Evolutionary conservation across 2,113 vertebrate species (phyloP), one percentile per base, ranked within the genome.

Genomic region (Ailurus styani): DNA sequence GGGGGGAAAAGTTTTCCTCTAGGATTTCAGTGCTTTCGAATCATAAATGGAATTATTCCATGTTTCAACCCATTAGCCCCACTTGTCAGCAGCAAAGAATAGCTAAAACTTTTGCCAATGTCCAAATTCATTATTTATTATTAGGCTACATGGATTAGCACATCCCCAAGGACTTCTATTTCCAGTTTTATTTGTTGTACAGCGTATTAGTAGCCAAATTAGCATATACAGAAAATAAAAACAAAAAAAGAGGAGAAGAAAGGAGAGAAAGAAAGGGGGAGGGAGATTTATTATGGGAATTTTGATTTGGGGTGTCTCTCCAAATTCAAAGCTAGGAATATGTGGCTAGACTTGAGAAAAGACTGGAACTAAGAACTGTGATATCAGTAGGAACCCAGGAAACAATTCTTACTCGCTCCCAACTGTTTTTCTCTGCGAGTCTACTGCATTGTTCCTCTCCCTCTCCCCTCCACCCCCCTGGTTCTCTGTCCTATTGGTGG

Each of bases 21-120:
- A 90, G 70, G 52, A 97, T 82, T 75, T 81, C 57, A 93, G 92
- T 90, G 88, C 93, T 90, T 95, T 68, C 87, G 78, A 90, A 93
- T 95, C 94, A 95, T 55, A 85, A 90, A 87, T 95, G 87, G 68
- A 97, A 96, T 87, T 83, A 79, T 37, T 47, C 87, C 40, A 79
- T 40, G 7, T 87, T 96, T 96, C 89, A 97, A 60, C 60, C 77
- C 55, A 64, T 82, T 66, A 89, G 94, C 37, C 31, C 27, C n/a
- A 78, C 12, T 21, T 45, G 84, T 83, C 34, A 90, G 82, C 27
- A 6, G 47, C 23, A 87, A 34, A 93, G 81, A 90, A 94, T 2
- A 94, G 42, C 27, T 83, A n/a, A 79, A 97, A 90, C 75, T 70
- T 86, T 62, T 40, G 15, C 45, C 68, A 57, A 29, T 29, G 18